Evolutionary conservation across 1,140 invertebrate genomes (phyloP), one percentile per base, ranked within the genome.

Genomic region (Psix sp.): DNA sequence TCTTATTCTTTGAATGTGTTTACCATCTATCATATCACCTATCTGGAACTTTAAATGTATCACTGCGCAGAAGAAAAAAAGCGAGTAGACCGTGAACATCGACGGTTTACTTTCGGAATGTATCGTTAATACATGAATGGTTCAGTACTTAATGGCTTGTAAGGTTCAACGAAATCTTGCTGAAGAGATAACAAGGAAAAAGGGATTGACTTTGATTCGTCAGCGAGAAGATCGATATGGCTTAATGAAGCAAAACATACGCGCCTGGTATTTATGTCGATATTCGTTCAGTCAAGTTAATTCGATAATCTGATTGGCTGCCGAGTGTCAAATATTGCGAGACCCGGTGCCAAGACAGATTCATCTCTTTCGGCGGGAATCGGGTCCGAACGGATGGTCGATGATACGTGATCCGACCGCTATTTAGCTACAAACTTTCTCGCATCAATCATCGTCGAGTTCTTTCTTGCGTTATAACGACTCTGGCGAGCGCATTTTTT

Each of bases 301-400:
- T 84, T 80, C 80, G 83, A 84, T 84, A 83, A 84, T 83, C 82
- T 83, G 82, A 84, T 83, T 82, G 81, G 82, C 79, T 80, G 79
- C 77, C 57, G 83, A 68, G 79, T 81, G 82, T 84, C 83, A 84
- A 84, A 84, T 84, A 84, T 84, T 84, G 77, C 78, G 67, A 77
- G 66, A 72, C 72, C 66, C 74, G 59, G 67, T 78, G 82, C 77
- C 79, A 79, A 65, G 78, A 43, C 66, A 56, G 62, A 74, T 79
- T 79, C 80, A 79, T 76, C 60, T 71, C 43, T 38, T 2, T 35
- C 49, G 15, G 66, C 75, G 20, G 42, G 26, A 36, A 39, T 21
- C 52, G 59, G 29, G 20, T 38, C 20, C 54, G 39, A 54, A 35
- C 31, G 17, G 33, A 56, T 62, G 38, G 45, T 14, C 71, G 72